A percentile compares a stretch with the other conserved stretches of the same genome.
Evolutionary conservation across 23 tunicate species (phyloP).

Genomic region (Trididemnum miniatum): DNA sequence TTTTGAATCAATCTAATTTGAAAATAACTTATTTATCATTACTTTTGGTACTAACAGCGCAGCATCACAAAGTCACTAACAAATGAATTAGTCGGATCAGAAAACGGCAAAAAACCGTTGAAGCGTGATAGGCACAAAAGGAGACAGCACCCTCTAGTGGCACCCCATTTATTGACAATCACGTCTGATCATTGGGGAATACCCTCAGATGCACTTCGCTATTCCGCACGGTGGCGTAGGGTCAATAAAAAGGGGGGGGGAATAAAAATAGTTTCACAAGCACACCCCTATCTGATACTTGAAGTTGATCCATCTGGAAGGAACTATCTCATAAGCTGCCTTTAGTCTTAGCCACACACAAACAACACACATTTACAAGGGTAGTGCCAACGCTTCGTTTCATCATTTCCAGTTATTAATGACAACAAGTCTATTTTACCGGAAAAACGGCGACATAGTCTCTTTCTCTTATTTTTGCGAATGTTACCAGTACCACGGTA

Average conservation of each 20-base stretch:
- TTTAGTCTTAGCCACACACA: background rate
- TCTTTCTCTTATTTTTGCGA: too few species aligned
- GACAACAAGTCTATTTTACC: background rate
- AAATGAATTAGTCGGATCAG: too few species aligned
- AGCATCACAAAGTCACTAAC: too few species aligned
- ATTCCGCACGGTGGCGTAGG: conserved; percentile 1
- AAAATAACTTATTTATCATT: too few species aligned
- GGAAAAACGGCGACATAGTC: too few species aligned
- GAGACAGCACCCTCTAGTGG: conserved; percentile 5
- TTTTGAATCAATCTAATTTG: too few species aligned
- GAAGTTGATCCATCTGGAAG: too few species aligned
- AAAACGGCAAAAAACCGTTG: conserved; percentile 15
- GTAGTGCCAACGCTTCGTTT: conserved; percentile 21
- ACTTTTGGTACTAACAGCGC: too few species aligned
- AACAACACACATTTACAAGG: background rate
- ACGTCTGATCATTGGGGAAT: conserved; percentile 35
- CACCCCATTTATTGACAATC: conserved; percentile 15
- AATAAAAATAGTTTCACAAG: background rate
- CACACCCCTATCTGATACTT: background rate
- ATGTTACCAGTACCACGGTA: too few species aligned
- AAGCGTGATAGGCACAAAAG: background rate
- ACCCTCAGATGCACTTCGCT: conserved; percentile 68
- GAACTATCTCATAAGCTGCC: too few species aligned
- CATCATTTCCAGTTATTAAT: conserved; percentile 25
- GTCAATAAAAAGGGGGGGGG: conserved; percentile 9